Base-by-base conservation (phyloP, 2,888 invertebrate genomes). In the Cremastinae sp. region DNA sequence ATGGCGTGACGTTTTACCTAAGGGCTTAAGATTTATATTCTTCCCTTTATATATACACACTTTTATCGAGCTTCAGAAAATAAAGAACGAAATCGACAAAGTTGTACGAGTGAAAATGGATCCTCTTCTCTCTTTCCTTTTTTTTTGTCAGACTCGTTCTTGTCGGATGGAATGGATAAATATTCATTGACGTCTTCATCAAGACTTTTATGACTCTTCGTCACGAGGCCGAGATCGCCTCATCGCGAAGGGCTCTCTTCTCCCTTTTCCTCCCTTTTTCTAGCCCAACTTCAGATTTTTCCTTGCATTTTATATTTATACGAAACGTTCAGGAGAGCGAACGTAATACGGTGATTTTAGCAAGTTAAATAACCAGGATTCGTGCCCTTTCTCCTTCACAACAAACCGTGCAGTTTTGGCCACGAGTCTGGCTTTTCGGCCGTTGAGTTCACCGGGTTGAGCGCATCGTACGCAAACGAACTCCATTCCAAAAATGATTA, bases 151-250 rank as follows among this genome's bases (percentile, higher is more conserved):
- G 37, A 28, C 66, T 62, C 41, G 61, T 39, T 61, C 55, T 51
- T 55, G 61, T 35, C 37, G 75, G 76, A 78, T 80, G 78, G 82
- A 81, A 81, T 80, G 85, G 84, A 88, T 88, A 88, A 88, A 88
- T 88, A 88, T 88, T 88, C 87, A 88, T 88, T 85, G 87, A 86
- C 85, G 87, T 85, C 85, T 86, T 87, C 86, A 85, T 88, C 88
- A 87, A 82, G 86, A 87, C 82, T 88, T 87, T 87, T 87, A 87
- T 84, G 83, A 82, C 82, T 81, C 79, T 69, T 53, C 49, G 68
- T 68, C 76, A 72, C 53, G 72, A 66, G 35, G 59, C 53, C 39
- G 61, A 43, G 58, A 22, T 41, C 59, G 39, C 20, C 49, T 59
- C 68, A 43, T 65, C 43, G 70, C 62, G 39, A 55, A 51, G 59